Base-by-base conservation (phyloP, 2,888 invertebrate genomes). In the Agrochola macilenta region DNA sequence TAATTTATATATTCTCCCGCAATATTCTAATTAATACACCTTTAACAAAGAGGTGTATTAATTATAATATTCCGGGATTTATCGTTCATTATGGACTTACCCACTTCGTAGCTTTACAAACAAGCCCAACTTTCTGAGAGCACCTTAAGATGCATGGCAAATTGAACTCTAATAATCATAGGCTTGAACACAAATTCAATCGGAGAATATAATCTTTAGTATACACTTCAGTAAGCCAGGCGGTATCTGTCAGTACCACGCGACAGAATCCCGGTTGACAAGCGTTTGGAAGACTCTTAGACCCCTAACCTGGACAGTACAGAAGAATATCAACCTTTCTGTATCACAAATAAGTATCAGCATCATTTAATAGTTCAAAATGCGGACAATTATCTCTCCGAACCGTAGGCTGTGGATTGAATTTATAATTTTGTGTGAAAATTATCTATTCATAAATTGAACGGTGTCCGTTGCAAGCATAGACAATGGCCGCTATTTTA, bases 161-260 rank as follows among this genome's bases (percentile, higher is more conserved):
- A 75, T 71, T 78, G 43, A 78, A 76, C 74, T 72, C n/a, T 76
- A 80, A 74, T 9, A 46, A 9, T 49, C 8, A 26, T 58, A 52
- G 11, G 1, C 14, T 78, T 71, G 64, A 77, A 63, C 23, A 52
- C 49, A 85, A 82, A 79, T 75, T 88, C 63, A 65, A 75, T 75
- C 43, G 52, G 26, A 64, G 58, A 23, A 70, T 64, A 69, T 75
- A 68, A 84, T 78, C 57, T 78, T 74, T 65, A 57, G 23, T 75
- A 49, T 60, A 80, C 11, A 43, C 54, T 78, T 81, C 58, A 78
- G 43, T 77, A 77, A 84, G 63, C 69, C 76, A 57, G 20, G 52
- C 65, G 79, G 76, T 81, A 84, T 81, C 84, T 84, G 83, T 84
- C 86, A 87, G 65, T 68, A 73, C 58, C 80, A 73, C 77, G 72